phyloP scores from a whole-genome alignment of 2,888 invertebrate species.

The Cordylochernes scorpioides region DNA sequence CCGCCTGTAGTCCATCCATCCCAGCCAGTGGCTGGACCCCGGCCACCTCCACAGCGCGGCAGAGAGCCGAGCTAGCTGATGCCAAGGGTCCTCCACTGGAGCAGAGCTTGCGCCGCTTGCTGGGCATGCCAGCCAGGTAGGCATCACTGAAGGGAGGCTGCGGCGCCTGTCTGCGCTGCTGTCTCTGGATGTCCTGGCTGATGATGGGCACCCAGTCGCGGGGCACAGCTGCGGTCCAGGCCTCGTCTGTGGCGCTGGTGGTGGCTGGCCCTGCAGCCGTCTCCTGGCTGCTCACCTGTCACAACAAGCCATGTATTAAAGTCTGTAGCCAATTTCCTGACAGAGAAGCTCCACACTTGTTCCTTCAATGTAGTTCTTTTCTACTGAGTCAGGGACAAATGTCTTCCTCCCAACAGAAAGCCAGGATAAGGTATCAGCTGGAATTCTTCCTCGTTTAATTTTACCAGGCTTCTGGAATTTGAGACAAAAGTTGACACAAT shows the following conservation, averaged over 20 bases:
- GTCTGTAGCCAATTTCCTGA: neutral
- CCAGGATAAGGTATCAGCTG: no score
- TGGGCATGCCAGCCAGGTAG: conserved; percentile 64
- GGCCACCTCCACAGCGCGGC: conserved; percentile 28
- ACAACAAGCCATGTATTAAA: neutral
- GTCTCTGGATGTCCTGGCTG: conserved; percentile 38
- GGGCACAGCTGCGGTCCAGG: conserved; percentile 3
- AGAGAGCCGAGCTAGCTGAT: no score
- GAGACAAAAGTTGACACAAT: no score
- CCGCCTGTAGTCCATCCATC: conserved; percentile 26
- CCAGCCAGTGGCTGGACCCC: conserved; percentile 26
- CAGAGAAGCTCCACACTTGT: no score
- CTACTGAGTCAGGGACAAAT: no score
- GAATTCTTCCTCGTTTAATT: no score
- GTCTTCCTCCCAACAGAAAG: no score
- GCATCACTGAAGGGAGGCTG: conserved; percentile 52
- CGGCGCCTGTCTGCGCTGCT: conserved; percentile 35
- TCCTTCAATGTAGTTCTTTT: no score
- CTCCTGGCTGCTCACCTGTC: neutral
- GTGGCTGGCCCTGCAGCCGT: no score
- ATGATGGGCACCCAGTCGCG: conserved; percentile 67
- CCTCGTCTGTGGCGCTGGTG: neutral
- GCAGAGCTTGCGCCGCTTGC: conserved; percentile 27
- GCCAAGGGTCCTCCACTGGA: no score
- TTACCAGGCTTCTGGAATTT: no score